These are phyloP conservation scores for Macquaria ambigua DNA, from an alignment of 2,113 vertebrate genomes.

Conservation along the genomic window DNA sequence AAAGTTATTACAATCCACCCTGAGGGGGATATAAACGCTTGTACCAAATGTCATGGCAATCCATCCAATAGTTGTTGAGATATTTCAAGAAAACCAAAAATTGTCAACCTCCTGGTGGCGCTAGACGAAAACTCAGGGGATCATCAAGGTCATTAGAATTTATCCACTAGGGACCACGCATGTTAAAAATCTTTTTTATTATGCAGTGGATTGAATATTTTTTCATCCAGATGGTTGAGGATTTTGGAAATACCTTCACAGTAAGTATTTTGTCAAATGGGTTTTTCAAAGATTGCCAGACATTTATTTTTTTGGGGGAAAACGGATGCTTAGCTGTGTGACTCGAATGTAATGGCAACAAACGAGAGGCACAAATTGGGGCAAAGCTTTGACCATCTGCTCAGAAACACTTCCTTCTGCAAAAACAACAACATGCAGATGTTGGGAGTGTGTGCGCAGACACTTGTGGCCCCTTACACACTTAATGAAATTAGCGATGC, in stretches of 20 bases:
- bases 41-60: background rate
- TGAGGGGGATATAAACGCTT: background rate
- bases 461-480: slow-evolving; percentile 11
- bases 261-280: background rate
- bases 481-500: slow-evolving; percentile 48
- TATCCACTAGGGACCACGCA: background rate
- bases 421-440: slow-evolving; percentile 27
- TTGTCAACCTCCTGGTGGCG: background rate
- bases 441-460: background rate
- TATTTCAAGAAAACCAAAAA: background rate
- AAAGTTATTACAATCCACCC: background rate
- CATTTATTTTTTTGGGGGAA: background rate
- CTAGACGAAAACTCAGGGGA: background rate
- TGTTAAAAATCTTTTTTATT: background rate
- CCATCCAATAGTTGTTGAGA: background rate
- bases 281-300: background rate
- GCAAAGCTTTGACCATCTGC: slow-evolving; percentile 57
- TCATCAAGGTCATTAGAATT: background rate
- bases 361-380: slow-evolving; percentile 10
- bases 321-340: slow-evolving; percentile 16
- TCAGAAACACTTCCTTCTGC: slow-evolving; percentile 26
- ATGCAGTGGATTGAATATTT: background rate
- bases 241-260: background rate
- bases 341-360: slow-evolving; percentile 27
- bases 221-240: background rate